phyloP scores from a whole-genome alignment of 2,797 vertebrate genomes.

The Hippoglossus hippoglossus region DNA sequence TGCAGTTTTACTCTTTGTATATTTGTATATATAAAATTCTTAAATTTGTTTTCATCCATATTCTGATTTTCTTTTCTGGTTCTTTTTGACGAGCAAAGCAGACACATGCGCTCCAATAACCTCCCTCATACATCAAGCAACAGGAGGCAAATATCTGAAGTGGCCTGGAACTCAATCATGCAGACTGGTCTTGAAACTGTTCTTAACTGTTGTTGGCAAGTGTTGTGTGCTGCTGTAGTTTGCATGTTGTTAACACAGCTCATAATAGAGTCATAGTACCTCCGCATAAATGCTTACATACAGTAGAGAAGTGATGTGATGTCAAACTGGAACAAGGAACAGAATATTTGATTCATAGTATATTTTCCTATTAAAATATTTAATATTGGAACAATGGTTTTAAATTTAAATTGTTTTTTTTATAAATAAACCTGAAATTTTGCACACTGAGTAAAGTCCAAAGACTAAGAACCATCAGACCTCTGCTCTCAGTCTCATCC shows the following conservation, averaged over 20 bases:
- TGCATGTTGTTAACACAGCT: slow-evolving; percentile 34
- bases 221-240: neutral
- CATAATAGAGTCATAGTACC: slow-evolving; percentile 2
- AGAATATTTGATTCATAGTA: neutral
- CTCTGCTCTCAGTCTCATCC: neutral
- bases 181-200: neutral
- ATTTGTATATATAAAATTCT: neutral
- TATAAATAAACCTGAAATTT: neutral
- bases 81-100: slow-evolving; percentile 49
- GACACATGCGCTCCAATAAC: slow-evolving; percentile 45
- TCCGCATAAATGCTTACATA: neutral
- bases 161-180: slow-evolving; percentile 31
- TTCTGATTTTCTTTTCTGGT: slow-evolving; percentile 15
- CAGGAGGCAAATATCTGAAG: slow-evolving; percentile 39
- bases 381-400: neutral
- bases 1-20: neutral
- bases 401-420: neutral
- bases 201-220: neutral
- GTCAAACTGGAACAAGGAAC: slow-evolving; percentile 42
- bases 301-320: slow-evolving; percentile 10
- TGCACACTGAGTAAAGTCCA: neutral
- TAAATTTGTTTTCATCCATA: slow-evolving; percentile 2
- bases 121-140: slow-evolving; percentile 61
- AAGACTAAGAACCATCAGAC: neutral
- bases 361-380: neutral